phyloP scores from a whole-genome alignment of 2,113 vertebrate species.

The Arenaria interpres region DNA sequence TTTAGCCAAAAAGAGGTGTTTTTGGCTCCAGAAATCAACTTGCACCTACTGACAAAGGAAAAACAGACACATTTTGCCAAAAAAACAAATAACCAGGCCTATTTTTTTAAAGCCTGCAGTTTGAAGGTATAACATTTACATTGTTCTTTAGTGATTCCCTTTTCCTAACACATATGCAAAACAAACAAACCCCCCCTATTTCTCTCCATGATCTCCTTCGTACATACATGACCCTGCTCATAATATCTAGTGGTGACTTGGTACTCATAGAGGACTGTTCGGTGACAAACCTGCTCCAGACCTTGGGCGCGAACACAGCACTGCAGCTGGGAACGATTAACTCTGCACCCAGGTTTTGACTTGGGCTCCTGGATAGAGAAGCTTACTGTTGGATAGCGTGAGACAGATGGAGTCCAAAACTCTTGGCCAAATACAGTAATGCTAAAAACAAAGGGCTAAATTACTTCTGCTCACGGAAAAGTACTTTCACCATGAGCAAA shows the following conservation, averaged over 20 bases:
- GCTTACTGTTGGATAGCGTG: neutral
- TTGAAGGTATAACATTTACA: slow-evolving; percentile 55
- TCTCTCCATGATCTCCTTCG: neutral
- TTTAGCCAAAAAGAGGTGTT: slow-evolving; percentile 76
- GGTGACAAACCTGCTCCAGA: neutral
- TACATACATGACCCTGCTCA: neutral
- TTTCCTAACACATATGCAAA: slow-evolving; percentile 31
- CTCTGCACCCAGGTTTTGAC: neutral
- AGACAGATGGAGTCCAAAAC: neutral
- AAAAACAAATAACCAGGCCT: slow-evolving; percentile 72
- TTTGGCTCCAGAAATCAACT: slow-evolving; percentile 76
- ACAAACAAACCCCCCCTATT: neutral
- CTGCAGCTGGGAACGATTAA: slow-evolving; percentile 40
- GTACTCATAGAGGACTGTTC: neutral
- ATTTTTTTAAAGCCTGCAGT: slow-evolving; percentile 11
- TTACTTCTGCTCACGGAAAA: slow-evolving; percentile 33
- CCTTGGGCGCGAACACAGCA: neutral
- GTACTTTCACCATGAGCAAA: neutral
- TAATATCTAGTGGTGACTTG: neutral
- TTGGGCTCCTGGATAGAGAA: slow-evolving; percentile 10
- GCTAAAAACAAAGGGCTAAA: slow-evolving; percentile 41
- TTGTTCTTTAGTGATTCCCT: slow-evolving; percentile 47
- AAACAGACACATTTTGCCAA: slow-evolving; percentile 70
- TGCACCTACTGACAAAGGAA: slow-evolving; percentile 78
- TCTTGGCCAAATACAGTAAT: slow-evolving; percentile 18